A percentile compares a stretch with the other conserved stretches of the same genome.
Conservation (phyloP, 2,797 vertebrate genomes). For the Microcaecilia unicolor region DNA sequence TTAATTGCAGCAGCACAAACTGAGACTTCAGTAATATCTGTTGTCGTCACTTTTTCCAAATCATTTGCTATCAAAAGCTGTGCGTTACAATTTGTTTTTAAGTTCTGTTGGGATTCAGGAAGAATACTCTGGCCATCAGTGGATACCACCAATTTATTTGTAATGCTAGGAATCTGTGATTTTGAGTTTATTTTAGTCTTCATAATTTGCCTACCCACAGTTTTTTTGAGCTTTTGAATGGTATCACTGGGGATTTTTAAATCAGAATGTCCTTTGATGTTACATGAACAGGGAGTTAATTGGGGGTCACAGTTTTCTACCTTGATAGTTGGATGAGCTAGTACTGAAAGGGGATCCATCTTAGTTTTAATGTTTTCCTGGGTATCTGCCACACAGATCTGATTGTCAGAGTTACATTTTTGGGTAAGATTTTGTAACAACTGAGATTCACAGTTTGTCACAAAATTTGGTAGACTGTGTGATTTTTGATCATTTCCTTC, state of each 20-base stretch:
- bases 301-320: slow-evolving; percentile 55
- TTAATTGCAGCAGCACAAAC: slow-evolving; percentile 2
- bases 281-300: slow-evolving; percentile 40
- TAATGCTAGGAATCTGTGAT: too few relatives aligned
- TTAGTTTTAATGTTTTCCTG: slow-evolving; percentile 58
- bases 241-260: slow-evolving; percentile 47
- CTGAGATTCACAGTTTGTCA: slow-evolving; percentile 47
- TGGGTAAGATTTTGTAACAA: slow-evolving; percentile 49
- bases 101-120: slow-evolving; percentile 26
- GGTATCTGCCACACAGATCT: slow-evolving; percentile 47
- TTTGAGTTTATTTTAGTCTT: slow-evolving; percentile 60
- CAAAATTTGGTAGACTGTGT: slow-evolving; percentile 37
- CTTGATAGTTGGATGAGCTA: slow-evolving; percentile 47
- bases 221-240: slow-evolving; percentile 59
- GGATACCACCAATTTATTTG: slow-evolving; percentile 58
- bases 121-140: slow-evolving; percentile 40
- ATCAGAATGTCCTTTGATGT: slow-evolving; percentile 24
- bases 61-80: slow-evolving; percentile 27
- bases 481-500: slow-evolving; percentile 36
- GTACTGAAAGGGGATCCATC: slow-evolving; percentile 25
- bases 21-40: slow-evolving; percentile 21
- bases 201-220: slow-evolving; percentile 60
- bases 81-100: slow-evolving; percentile 21
- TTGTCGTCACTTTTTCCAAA: slow-evolving; percentile 20
- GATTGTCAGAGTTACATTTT: slow-evolving; percentile 60